A percentile compares a stretch with the other conserved stretches of the same genome.
phyloP scores from a whole-genome alignment of 2,888 invertebrate genomes.

The Thumatha senex region DNA sequence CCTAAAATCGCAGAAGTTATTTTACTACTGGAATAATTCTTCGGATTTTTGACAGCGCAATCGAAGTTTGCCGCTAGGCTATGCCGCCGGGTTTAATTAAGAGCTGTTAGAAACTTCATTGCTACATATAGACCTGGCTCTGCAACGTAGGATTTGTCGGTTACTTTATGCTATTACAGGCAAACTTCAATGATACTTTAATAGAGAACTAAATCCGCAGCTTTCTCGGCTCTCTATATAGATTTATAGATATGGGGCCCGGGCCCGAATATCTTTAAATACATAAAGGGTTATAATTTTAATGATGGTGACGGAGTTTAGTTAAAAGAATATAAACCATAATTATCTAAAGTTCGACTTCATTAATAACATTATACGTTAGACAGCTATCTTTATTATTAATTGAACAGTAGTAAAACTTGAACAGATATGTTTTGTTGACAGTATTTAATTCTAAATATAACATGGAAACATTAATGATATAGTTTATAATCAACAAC shows the following conservation, averaged over 20 bases:
- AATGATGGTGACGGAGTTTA: too few species aligned
- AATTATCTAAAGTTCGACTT: too few species aligned
- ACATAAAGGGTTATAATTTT: too few species aligned
- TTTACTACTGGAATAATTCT: slow-evolving; percentile 80
- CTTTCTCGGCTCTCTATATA: too few species aligned
- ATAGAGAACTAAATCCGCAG: slow-evolving; percentile 31
- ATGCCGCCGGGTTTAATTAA: slow-evolving; percentile 75
- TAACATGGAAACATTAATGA: slow-evolving; percentile 4
- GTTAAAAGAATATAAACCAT: too few species aligned
- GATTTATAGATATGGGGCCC: too few species aligned
- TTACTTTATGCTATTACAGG: slow-evolving; percentile 53
- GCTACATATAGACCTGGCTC: slow-evolving; percentile 60
- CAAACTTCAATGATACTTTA: slow-evolving; percentile 51
- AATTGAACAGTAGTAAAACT: background rate
- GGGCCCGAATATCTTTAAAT: too few species aligned
- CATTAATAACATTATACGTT: too few species aligned
- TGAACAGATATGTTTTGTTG: slow-evolving; percentile 8
- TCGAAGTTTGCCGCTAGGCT: slow-evolving; percentile 80
- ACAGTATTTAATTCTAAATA: slow-evolving; percentile 9
- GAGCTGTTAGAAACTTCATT: slow-evolving; percentile 64
- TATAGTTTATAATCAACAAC: background rate
- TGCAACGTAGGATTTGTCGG: slow-evolving; percentile 42
- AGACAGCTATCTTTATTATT: too few species aligned
- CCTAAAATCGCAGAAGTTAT: slow-evolving; percentile 81
- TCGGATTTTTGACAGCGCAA: slow-evolving; percentile 83